phyloP scores from a whole-genome alignment of 2,113 vertebrate species.

The Ptilonorhynchus violaceus region DNA sequence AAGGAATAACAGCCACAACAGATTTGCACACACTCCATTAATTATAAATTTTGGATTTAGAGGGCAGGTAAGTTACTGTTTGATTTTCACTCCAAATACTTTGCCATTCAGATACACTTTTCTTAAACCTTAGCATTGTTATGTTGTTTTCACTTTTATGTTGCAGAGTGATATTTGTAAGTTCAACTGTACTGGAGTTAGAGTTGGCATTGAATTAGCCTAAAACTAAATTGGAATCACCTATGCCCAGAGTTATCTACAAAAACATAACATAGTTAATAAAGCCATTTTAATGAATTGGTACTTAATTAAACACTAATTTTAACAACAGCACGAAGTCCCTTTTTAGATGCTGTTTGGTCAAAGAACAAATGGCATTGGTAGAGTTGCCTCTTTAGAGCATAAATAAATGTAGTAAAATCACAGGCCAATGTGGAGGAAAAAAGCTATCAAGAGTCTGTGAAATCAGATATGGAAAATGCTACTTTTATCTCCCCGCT shows the following conservation, averaged over 20 bases:
- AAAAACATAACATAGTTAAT: neutral
- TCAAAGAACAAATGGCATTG: neutral
- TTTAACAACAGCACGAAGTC: neutral
- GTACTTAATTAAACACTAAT: neutral
- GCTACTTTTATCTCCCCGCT: neutral
- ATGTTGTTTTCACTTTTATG: neutral
- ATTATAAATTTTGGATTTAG: neutral
- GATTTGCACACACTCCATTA: neutral
- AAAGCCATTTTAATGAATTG: neutral
- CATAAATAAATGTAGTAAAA: neutral
- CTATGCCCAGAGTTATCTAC: neutral
- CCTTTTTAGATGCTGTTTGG: neutral
- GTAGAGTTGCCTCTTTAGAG: neutral
- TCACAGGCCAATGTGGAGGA: neutral
- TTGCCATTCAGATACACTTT: neutral
- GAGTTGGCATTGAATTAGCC: neutral
- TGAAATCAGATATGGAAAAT: slow-evolving; percentile 19
- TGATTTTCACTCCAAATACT: neutral
- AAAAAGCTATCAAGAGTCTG: neutral
- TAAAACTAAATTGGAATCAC: neutral
- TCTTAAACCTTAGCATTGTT: neutral
- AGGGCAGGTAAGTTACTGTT: neutral
- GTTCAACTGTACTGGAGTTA: neutral
- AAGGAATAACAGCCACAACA: neutral
- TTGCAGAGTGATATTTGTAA: neutral